phyloP scores from a whole-genome alignment of 2,888 invertebrate genomes.

The Drosophila acutilabella region DNA sequence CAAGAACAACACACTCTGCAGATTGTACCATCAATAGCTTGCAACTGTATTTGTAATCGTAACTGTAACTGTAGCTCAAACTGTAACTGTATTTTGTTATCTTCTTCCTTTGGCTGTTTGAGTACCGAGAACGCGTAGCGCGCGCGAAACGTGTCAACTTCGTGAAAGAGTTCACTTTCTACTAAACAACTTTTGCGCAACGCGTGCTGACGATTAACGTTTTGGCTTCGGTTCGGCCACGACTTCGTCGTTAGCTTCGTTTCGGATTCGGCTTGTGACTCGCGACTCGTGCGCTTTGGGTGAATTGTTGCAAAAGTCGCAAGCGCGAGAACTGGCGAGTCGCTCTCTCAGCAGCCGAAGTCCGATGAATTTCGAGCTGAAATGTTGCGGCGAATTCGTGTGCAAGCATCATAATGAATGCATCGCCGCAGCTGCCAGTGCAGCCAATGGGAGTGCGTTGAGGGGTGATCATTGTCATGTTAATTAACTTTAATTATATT shows the following conservation, averaged over 20 bases:
- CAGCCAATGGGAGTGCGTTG: background rate
- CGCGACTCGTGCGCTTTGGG: slow-evolving; percentile 22
- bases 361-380: background rate
- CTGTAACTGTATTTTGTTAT: slow-evolving; percentile 8
- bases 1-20: background rate
- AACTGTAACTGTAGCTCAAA: background rate
- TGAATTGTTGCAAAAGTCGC: slow-evolving; percentile 14
- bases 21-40: background rate
- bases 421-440: slow-evolving; percentile 3
- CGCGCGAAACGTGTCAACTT: slow-evolving; percentile 84
- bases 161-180: slow-evolving; percentile 84
- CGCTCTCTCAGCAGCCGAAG: slow-evolving; percentile 37
- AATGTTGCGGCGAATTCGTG: slow-evolving; percentile 34
- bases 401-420: background rate
- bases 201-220: slow-evolving; percentile 55
- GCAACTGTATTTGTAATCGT: slow-evolving; percentile 1
- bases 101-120: slow-evolving; percentile 10
- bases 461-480: background rate
- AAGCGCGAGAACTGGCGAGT: slow-evolving; percentile 14
- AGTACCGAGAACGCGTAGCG: slow-evolving; percentile 56
- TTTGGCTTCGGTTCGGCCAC: slow-evolving; percentile 31
- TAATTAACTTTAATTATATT: background rate
- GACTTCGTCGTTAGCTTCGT: slow-evolving; percentile 29
- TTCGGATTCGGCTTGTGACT: slow-evolving; percentile 17
- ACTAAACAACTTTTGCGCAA: slow-evolving; percentile 83